Evolutionary conservation across 2,888 invertebrate species (phyloP).

Genomic region (Erebia ligea): DNA sequence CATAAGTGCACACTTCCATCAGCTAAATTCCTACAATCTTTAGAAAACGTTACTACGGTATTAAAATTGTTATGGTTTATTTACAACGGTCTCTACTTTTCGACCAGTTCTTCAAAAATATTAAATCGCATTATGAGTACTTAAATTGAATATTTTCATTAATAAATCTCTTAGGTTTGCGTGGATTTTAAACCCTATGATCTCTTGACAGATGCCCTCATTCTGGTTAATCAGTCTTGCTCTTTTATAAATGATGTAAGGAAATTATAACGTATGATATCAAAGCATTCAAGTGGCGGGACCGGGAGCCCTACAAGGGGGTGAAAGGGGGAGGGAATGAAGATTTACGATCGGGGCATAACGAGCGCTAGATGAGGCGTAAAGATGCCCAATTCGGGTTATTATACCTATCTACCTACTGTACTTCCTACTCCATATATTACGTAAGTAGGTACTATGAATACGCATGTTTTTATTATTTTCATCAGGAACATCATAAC

Average conservation of each 20-base stretch:
- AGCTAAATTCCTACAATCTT: no score
- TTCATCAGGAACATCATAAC: neutral
- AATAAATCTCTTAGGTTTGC: no score
- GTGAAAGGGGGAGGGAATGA: conserved; percentile 61
- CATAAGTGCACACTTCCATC: no score
- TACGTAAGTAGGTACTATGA: conserved; percentile 5
- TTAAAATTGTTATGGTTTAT: no score
- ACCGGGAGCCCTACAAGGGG: conserved; percentile 60
- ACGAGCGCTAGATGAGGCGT: conserved; percentile 83
- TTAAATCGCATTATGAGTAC: no score
- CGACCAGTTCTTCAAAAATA: no score
- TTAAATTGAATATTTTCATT: no score
- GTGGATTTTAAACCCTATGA: no score
- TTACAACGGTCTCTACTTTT: no score
- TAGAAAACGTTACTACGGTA: no score
- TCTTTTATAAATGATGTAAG: conserved; percentile 33
- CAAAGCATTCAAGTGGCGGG: conserved; percentile 63
- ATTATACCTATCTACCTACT: conserved; percentile 63
- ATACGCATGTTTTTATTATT: conserved; percentile 12
- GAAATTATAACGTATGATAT: conserved; percentile 48
- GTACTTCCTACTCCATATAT: neutral
- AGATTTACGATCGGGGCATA: conserved; percentile 81
- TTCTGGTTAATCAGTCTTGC: neutral
- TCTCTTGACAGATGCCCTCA: neutral
- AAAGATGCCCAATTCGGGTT: conserved; percentile 80